Evolutionary conservation across 2,797 vertebrate species (phyloP).

Genomic region (Schizopygopsis malacanthus): DNA sequence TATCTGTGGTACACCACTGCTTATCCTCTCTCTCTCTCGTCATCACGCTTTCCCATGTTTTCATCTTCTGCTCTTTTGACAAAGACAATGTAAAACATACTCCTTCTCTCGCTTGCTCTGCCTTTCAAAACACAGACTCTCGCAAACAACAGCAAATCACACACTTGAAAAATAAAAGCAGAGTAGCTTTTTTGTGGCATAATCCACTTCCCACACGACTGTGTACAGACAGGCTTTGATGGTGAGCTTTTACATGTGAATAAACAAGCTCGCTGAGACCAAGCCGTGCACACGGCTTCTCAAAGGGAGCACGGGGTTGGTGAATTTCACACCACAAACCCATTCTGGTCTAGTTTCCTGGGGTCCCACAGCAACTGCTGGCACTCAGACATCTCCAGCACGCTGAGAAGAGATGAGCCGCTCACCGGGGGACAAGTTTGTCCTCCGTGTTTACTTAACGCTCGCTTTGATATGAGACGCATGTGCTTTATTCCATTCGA

Average conservation of each 20-base stretch:
- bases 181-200: conserved; percentile 29
- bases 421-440: conserved; percentile 28
- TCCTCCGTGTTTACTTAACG: conserved; percentile 44
- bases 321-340: conserved; percentile 21
- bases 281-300: not conserved
- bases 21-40: conserved; percentile 41
- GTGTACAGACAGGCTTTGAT: conserved; percentile 18
- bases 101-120: conserved; percentile 27
- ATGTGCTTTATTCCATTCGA: conserved; percentile 16
- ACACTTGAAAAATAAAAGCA: conserved; percentile 32
- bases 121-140: conserved; percentile 26
- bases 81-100: conserved; percentile 32
- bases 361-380: conserved; percentile 15
- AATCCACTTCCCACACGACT: conserved; percentile 45
- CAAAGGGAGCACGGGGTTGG: not conserved
- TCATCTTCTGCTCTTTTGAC: conserved; percentile 25
- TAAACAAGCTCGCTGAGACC: conserved; percentile 18
- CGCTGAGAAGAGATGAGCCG: conserved; percentile 11
- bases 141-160: conserved; percentile 38
- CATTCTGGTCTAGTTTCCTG: not conserved
- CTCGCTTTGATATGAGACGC: conserved; percentile 17
- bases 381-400: conserved; percentile 21
- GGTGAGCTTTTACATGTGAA: conserved; percentile 35
- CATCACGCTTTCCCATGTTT: conserved; percentile 35
- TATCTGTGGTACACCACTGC: conserved; percentile 8